Evolutionary conservation across 2,113 vertebrate genomes (phyloP).

Genomic region (Ptilonorhynchus violaceus): DNA sequence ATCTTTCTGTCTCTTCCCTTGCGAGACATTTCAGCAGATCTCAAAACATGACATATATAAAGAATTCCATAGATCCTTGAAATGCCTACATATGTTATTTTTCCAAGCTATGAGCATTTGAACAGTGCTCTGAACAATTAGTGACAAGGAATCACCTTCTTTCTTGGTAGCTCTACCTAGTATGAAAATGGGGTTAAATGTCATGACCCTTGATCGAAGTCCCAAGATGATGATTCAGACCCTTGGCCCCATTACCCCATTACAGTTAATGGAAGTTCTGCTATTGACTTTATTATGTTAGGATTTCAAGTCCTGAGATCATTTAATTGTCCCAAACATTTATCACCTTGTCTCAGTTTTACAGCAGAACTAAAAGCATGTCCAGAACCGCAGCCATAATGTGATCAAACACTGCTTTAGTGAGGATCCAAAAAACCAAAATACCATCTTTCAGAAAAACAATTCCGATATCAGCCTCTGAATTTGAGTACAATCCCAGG

Average conservation of each 20-base stretch:
- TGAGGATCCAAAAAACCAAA: neutral
- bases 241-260: neutral
- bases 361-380: neutral
- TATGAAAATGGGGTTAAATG: neutral
- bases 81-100: neutral
- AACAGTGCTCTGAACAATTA: neutral
- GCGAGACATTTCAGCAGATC: neutral
- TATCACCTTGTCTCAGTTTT: neutral
- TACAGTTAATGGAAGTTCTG: slow-evolving; percentile 3
- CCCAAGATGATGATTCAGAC: neutral
- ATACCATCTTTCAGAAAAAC: neutral
- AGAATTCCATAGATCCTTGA: neutral
- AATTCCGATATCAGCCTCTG: neutral
- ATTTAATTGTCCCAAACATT: neutral
- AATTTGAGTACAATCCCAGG: neutral
- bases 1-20: neutral
- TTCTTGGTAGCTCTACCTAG: neutral
- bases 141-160: neutral
- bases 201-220: neutral
- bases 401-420: neutral
- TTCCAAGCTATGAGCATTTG: neutral
- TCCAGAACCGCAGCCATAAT: neutral
- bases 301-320: neutral
- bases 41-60: neutral
- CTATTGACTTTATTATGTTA: neutral